Percentiles rank a stretch among this genome's conserved stretches.
Evolutionary conservation across 2,797 vertebrate genomes (phyloP).

Genomic region (Amazonetta brasiliensis): DNA sequence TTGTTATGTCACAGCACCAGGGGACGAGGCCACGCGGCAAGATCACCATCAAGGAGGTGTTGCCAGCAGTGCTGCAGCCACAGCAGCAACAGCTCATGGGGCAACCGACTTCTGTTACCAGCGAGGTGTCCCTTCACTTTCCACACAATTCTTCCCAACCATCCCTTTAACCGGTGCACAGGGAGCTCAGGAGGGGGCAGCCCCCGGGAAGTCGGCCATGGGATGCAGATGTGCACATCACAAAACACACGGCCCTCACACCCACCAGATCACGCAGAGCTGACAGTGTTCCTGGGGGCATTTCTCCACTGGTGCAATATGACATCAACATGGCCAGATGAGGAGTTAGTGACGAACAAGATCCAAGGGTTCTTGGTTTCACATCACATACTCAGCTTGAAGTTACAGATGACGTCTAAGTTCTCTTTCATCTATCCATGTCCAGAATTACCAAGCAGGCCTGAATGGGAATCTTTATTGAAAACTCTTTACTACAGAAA

Average conservation of each 20-base stretch:
- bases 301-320: fast-evolving
- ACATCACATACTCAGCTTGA: fast-evolving
- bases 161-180: fast-evolving
- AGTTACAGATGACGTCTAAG: background rate
- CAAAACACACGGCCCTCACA: fast-evolving
- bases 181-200: background rate
- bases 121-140: fast-evolving
- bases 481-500: background rate
- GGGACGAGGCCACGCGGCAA: background rate
- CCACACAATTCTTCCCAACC: fast-evolving
- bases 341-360: fast-evolving
- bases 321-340: fast-evolving
- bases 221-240: too few relatives aligned
- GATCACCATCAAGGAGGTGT: background rate
- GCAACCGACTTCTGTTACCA: fast-evolving
- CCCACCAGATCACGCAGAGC: fast-evolving
- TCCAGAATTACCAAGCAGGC: background rate
- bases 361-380: background rate
- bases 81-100: fast-evolving
- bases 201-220: fast-evolving
- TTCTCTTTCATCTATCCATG: background rate
- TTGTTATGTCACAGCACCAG: background rate
- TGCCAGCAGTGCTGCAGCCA: background rate
- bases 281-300: fast-evolving
- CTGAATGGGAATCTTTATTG: background rate